Percentiles rank a stretch among this genome's conserved stretches.
phyloP scores from a whole-genome alignment of 2,113 vertebrate species.

The Axis porcinus region DNA sequence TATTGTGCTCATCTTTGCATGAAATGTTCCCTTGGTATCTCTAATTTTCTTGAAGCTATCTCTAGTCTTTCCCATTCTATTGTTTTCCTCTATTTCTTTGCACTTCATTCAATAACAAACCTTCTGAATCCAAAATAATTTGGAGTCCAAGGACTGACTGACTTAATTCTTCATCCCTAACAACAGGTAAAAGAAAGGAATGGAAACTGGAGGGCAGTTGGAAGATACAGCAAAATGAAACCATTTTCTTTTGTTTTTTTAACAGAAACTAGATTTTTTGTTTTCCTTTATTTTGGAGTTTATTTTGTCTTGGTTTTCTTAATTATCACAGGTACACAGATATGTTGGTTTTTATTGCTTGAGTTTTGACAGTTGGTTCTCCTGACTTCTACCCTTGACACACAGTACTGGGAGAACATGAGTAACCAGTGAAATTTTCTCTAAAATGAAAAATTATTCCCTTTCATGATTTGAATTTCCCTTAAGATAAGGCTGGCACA shows the following conservation, averaged over 20 bases:
- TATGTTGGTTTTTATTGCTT: conserved; percentile 4
- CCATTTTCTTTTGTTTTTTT: neutral
- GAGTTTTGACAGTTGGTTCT: neutral
- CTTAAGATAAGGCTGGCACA: conserved; percentile 1
- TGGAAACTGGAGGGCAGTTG: neutral
- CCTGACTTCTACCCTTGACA: neutral
- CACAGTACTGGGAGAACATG: neutral
- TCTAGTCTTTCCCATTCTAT: neutral
- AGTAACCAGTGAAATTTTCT: neutral
- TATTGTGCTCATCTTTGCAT: neutral
- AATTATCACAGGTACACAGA: neutral
- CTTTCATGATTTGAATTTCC: neutral
- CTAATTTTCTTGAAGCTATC: neutral
- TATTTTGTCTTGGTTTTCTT: conserved; percentile 7
- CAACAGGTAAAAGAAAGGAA: neutral
- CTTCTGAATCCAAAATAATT: neutral
- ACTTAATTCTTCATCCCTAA: neutral
- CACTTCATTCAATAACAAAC: conserved; percentile 1
- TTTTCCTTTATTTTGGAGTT: conserved; percentile 39
- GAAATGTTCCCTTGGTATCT: neutral
- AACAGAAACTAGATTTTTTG: neutral
- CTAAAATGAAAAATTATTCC: neutral
- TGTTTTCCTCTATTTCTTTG: neutral
- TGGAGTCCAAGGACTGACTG: neutral
- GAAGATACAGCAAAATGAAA: neutral